Base-by-base conservation (phyloP, 1,140 invertebrate species). In the Bombyx mandarina region DNA sequence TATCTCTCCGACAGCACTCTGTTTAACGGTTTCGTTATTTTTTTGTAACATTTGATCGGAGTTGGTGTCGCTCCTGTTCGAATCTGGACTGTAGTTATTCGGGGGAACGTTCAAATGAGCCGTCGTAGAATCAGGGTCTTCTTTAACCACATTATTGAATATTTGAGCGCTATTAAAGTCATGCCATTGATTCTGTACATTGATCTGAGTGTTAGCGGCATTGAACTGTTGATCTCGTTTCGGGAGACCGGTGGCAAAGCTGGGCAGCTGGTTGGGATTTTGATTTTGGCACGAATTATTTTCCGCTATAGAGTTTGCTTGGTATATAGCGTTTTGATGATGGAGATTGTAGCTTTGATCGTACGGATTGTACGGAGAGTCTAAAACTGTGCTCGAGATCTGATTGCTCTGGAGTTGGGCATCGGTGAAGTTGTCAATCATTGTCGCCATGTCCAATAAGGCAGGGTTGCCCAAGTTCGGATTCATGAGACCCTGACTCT, bases 391-490 rank as follows among this genome's bases (percentile, higher is more conserved):
- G 54, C 93, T 94, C 46, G 93, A 94, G 53, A 95, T 93, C 84
- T 95, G 92, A 73, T 94, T 94, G 69, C 93, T 94, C 81, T 95
- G 93, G 7, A 95, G 77, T 69, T 94, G 93, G 7, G 92, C 91
- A 68, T 94, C 93, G 61, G 92, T 93, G 66, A 91, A 91, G 56
- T 91, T 92, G 57, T 93, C 93, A 49, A 93, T 91, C 91, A 93
- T 93, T 10, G 92, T 89, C 26, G 91, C 90, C 92, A 93, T 93
- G 64, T 93, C 92, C 52, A 93, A 75, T 43, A 91, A 73, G 12
- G 90, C 90, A 10, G 90, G 90, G 68, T 91, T 91, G 10, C 89
- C 85, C 35, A 89, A 63, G 60, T 88, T 89, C 0, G 82, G 72
- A 59, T 89, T 89, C 43, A 88, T 82, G 2, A 88, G 65, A 61